phyloP scores from a whole-genome alignment of 2,888 invertebrate genomes.

The Lasioglossum marginatum region DNA sequence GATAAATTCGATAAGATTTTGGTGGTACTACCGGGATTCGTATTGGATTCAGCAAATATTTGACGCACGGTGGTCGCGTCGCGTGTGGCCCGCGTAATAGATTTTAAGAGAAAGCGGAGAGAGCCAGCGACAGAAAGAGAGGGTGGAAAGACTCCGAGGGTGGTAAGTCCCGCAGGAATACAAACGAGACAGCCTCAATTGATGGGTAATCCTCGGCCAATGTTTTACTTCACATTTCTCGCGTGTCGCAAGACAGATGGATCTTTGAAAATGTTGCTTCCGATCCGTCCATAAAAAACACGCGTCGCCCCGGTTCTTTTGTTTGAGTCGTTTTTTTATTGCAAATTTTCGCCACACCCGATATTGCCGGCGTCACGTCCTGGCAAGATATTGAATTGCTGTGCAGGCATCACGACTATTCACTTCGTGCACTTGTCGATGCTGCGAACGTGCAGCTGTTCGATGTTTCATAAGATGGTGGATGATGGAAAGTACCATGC shows the following conservation, averaged over 20 bases:
- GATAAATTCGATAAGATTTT: constrained; percentile 8
- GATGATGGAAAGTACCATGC: background rate
- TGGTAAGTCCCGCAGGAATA: background rate
- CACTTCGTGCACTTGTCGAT: background rate
- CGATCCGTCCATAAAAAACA: background rate
- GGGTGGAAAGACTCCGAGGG: background rate
- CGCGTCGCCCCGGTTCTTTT: background rate
- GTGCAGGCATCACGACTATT: background rate
- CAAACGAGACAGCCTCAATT: background rate
- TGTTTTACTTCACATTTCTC: background rate
- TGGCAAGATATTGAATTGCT: background rate
- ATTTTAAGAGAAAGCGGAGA: background rate
- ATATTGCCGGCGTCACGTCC: background rate
- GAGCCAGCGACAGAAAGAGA: background rate
- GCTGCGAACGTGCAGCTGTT: background rate
- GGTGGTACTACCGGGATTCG: background rate
- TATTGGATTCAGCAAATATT: constrained; percentile 1
- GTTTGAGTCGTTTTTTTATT: background rate
- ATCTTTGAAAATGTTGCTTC: background rate
- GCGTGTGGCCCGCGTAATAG: background rate
- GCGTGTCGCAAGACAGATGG: background rate
- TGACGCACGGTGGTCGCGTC: background rate
- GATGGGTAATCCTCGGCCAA: background rate
- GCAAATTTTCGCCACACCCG: background rate
- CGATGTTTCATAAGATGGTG: background rate